phyloP scores from a whole-genome alignment of 1,140 invertebrate genomes.

The Drosophila lini region DNA sequence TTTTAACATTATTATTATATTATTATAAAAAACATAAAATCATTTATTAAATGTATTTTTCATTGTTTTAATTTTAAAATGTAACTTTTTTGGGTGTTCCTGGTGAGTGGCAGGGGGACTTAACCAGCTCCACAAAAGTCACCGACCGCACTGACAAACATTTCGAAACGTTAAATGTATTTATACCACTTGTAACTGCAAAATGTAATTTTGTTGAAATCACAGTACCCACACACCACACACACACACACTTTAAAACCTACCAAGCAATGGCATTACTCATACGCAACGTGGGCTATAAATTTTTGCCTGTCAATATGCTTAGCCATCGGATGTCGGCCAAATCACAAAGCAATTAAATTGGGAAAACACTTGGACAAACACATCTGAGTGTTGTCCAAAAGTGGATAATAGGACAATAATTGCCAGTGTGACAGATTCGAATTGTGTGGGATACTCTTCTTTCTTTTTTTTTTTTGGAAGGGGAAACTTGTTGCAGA shows the following conservation, averaged over 20 bases:
- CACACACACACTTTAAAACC: neutral
- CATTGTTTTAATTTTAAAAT: neutral
- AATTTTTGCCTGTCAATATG: conserved; percentile 62
- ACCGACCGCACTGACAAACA: conserved; percentile 37
- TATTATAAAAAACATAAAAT: neutral
- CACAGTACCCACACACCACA: conserved; percentile 11
- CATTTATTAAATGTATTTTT: neutral
- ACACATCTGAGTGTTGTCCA: conserved; percentile 5
- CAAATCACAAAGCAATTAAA: conserved; percentile 59
- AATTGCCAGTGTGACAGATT: conserved; percentile 33
- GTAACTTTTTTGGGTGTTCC: neutral
- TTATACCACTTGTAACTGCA: conserved; percentile 58
- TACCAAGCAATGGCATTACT: conserved; percentile 38
- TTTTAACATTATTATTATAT: too few relatives aligned
- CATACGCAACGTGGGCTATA: conserved; percentile 50
- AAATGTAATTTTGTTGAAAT: conserved; percentile 63
- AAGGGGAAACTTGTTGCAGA: conserved; percentile 13
- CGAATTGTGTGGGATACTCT: conserved; percentile 18
- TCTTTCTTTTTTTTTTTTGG: conserved; percentile 2
- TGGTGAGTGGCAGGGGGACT: neutral
- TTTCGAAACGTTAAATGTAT: conserved; percentile 57
- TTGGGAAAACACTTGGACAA: conserved; percentile 32
- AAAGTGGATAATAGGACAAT: conserved; percentile 44
- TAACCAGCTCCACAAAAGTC: conserved; percentile 21
- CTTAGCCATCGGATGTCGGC: conserved; percentile 17